These are phyloP conservation scores for Acanthochromis polyacanthus DNA, from an alignment of 2,113 vertebrate species.

Conservation along the genomic window DNA sequence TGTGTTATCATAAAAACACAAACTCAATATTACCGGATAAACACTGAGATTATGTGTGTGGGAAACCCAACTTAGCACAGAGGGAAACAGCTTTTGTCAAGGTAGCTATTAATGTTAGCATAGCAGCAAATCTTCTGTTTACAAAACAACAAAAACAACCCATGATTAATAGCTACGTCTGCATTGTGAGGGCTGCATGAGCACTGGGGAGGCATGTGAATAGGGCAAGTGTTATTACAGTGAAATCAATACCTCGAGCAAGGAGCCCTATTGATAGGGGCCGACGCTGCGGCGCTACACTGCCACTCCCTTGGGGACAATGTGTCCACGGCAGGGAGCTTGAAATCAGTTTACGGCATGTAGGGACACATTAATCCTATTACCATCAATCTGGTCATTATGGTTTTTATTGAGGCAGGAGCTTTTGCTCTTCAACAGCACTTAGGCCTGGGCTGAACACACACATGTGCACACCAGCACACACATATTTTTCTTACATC, in stretches of 20 bases:
- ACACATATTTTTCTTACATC: conserved; percentile 15
- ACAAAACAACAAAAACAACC: conserved; percentile 49
- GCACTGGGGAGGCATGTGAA: conserved; percentile 13
- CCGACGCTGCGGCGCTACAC: conserved; percentile 17
- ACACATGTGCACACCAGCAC: conserved; percentile 19
- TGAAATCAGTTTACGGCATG: conserved; percentile 72
- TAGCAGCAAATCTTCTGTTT: conserved; percentile 28
- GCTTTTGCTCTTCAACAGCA: conserved; percentile 62
- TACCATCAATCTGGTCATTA: conserved; percentile 70
- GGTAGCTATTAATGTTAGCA: conserved; percentile 32
- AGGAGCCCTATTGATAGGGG: conserved; percentile 45
- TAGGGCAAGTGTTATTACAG: conserved; percentile 47
- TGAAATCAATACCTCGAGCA: conserved; percentile 59
- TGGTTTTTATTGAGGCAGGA: conserved; percentile 60
- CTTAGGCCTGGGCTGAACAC: conserved; percentile 18
- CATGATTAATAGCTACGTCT: conserved; percentile 25
- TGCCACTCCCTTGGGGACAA: conserved; percentile 43
- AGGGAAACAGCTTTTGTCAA: conserved; percentile 1
- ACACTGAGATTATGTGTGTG: neutral
- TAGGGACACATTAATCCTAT: conserved; percentile 72
- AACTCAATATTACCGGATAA: neutral
- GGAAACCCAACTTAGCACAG: conserved; percentile 11
- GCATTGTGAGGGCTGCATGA: conserved; percentile 11
- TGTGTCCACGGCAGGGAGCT: conserved; percentile 46
- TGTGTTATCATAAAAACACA: neutral